A percentile compares a stretch with the other conserved stretches of the same genome.
phyloP scores from a whole-genome alignment of 2,888 invertebrate genomes.

The Drosophila borealis region DNA sequence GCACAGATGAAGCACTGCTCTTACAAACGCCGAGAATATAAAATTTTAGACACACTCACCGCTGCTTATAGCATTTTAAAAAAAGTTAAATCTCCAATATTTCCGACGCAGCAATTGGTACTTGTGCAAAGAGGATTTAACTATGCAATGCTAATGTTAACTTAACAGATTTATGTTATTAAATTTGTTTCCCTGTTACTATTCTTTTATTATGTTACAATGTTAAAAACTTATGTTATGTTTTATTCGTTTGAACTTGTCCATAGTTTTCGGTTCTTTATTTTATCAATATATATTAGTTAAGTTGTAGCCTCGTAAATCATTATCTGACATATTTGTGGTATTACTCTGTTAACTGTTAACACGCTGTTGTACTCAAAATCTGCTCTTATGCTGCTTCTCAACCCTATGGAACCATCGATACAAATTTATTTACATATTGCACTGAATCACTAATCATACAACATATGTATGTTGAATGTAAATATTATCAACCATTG shows the following conservation, averaged over 20 bases:
- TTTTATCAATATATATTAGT: not conserved
- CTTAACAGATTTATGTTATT: conserved; percentile 26
- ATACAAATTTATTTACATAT: not conserved
- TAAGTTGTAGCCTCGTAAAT: not conserved
- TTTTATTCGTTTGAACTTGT: not conserved
- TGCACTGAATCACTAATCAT: too few species aligned
- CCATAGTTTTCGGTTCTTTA: not conserved
- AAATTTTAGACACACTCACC: conserved; percentile 36
- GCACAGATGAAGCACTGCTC: conserved; percentile 2
- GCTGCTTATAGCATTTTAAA: conserved; percentile 46
- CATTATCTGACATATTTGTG: not conserved
- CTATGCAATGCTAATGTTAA: conserved; percentile 40
- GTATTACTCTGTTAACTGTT: not conserved
- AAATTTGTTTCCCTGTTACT: conserved; percentile 6
- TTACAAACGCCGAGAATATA: conserved; percentile 5
- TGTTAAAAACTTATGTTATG: not conserved
- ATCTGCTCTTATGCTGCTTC: not conserved
- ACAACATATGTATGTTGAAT: too few species aligned
- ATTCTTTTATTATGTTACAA: conserved; percentile 1
- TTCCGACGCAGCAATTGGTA: conserved; percentile 38
- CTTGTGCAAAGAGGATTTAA: conserved; percentile 45
- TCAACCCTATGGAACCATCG: conserved; percentile 3
- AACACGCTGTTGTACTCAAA: conserved; percentile 2
- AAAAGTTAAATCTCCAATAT: conserved; percentile 25
- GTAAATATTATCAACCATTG: not conserved